A percentile compares a stretch with the other conserved stretches of the same genome.
These are phyloP conservation scores for Hypsibius dujardini DNA, from an alignment of 1,140 invertebrate species.

Conservation along the genomic window DNA sequence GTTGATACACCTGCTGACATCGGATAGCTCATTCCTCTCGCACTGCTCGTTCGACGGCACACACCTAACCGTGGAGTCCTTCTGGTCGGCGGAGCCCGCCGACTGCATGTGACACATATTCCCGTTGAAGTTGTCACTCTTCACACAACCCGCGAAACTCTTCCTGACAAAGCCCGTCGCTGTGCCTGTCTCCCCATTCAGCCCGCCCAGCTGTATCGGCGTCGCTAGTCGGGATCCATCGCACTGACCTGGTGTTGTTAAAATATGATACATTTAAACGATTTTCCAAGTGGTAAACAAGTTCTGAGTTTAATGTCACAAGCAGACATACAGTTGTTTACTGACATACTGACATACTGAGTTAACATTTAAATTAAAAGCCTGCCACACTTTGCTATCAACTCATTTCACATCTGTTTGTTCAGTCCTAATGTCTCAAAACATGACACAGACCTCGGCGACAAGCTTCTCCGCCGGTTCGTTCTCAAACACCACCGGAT, in stretches of 20 bases:
- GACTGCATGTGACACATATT: conserved; percentile 75
- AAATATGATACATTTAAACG: no score
- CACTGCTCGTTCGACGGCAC: conserved; percentile 73
- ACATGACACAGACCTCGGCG: conserved; percentile 77
- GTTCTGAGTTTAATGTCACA: conserved; percentile 69
- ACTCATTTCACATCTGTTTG: no score
- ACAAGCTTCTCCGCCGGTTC: conserved; percentile 61
- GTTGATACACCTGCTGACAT: conserved; percentile 44
- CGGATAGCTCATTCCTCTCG: conserved; percentile 50
- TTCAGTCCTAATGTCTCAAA: no score
- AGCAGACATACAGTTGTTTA: conserved; percentile 83
- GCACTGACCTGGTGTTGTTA: no score
- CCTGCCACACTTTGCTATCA: no score
- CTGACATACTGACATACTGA: no score
- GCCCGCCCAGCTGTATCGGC: conserved; percentile 75
- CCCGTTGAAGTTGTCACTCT: conserved; percentile 84
- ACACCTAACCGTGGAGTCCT: conserved; percentile 63
- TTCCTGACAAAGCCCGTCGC: conserved; percentile 65
- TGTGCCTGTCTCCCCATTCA: conserved; percentile 68
- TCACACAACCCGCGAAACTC: conserved; percentile 82
- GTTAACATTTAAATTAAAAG: no score
- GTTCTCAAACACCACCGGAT: conserved; percentile 75
- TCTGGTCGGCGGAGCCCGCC: conserved; percentile 51
- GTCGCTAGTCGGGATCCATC: conserved; percentile 44
- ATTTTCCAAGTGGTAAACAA: conserved; percentile 94